Evolutionary conservation across 2,888 invertebrate species (phyloP).

Genomic region (Cephalotes varians): DNA sequence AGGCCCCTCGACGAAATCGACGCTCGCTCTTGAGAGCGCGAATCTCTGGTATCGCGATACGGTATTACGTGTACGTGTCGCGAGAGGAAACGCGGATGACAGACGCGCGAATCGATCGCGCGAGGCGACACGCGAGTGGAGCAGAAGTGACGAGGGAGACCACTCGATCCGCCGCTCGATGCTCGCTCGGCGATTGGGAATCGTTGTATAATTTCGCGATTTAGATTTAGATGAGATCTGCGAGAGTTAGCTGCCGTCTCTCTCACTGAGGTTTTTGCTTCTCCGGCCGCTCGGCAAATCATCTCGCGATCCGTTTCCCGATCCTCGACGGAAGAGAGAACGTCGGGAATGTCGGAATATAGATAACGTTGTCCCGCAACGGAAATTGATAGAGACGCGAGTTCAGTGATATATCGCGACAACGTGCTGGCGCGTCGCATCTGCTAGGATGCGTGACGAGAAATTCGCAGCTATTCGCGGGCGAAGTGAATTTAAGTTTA

Average conservation of each 20-base stretch:
- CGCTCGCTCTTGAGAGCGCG: background rate
- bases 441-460: slow-evolving; percentile 10
- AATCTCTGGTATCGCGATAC: background rate
- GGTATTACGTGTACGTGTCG: slow-evolving; percentile 4
- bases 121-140: slow-evolving; percentile 37
- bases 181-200: background rate
- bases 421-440: slow-evolving; percentile 20
- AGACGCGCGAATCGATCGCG: slow-evolving; percentile 42
- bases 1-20: background rate
- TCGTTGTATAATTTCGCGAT: background rate
- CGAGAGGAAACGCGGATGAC: slow-evolving; percentile 15
- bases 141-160: background rate
- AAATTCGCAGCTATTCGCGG: slow-evolving; percentile 31
- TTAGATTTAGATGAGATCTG: background rate
- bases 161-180: slow-evolving; percentile 31
- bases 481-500: slow-evolving; percentile 36
- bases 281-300: background rate
- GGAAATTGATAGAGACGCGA: slow-evolving; percentile 45
- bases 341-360: background rate
- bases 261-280: background rate
- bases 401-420: slow-evolving; percentile 37
- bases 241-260: background rate
- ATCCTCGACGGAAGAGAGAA: background rate
- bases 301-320: background rate
- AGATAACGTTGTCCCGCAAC: background rate